Evolutionary conservation across 2,888 invertebrate genomes (phyloP), one percentile per base, ranked within the genome.

Genomic region (Theristus sp.): DNA sequence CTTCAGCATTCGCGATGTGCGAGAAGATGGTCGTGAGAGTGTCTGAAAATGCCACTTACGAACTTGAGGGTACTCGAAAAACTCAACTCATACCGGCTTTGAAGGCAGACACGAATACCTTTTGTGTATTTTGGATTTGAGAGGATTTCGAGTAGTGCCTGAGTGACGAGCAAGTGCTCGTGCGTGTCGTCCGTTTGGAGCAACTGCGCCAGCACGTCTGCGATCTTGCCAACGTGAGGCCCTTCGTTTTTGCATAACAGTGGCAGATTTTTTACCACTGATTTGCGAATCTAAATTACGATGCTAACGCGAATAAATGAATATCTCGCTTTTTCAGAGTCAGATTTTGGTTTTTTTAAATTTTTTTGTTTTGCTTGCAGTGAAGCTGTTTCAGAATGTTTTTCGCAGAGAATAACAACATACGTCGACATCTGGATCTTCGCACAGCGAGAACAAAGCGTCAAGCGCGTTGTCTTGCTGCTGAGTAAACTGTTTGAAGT

Each of bases 391-490:
- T 53, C 24, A 20, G 10, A 53, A 13, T 13, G 20, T 53, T 53
- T 53, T n/a, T n/a, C n/a, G n/a, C n/a, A n/a, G n/a, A n/a, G n/a
- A n/a, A n/a, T n/a, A 55, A 27, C 17, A 1, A 24, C 57, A 6
- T 10, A 90, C 89, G 73, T 84, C 84, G 69, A 86, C 82, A 75
- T 94, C 90, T 72, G 87, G 86, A 79, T 94, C 91, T 77, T 94
- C 93, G 74, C 93, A 93, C 6, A 96, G 80, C 79, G 93, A 91
- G 68, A 94, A 82, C 71, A 89, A 83, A 63, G 89, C 88, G 76
- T 93, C 87, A 60, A 94, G 84, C 10, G 91, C 88, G 72, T 85
- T 83, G 67, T 86, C 85, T n/a, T 86, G 82, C 62, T 87, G 78
- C 64, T 81, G 81, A 10, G 93, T 91, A 75, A 94, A 96, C 49